Evolutionary conservation across 2,888 invertebrate genomes (phyloP).

Genomic region (Eupsilia transversa): DNA sequence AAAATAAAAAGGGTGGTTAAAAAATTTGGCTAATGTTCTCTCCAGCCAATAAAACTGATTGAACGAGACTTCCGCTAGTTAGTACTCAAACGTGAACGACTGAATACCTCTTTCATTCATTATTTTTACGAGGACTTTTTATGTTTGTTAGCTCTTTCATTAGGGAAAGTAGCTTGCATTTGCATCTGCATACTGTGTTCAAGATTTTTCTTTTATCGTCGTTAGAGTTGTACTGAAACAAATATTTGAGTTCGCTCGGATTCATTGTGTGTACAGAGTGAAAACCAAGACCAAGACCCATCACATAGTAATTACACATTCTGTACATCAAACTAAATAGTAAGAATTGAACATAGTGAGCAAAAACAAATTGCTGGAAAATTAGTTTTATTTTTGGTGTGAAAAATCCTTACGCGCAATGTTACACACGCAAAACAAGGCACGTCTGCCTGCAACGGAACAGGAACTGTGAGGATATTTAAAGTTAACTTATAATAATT

Average conservation of each 20-base stretch:
- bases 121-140: slow-evolving; percentile 35
- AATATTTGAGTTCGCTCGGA: not conserved
- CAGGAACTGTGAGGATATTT: no score
- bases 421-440: no score
- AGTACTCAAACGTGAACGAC: slow-evolving; percentile 19
- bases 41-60: slow-evolving; percentile 8
- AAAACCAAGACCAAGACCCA: not conserved
- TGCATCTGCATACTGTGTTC: not conserved
- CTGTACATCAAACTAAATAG: not conserved
- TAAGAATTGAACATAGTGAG: no score
- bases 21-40: not conserved
- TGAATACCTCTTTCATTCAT: slow-evolving; percentile 24
- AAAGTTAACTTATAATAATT: no score
- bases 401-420: no score
- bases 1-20: not conserved
- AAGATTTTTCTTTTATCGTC: slow-evolving; percentile 3
- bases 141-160: slow-evolving; percentile 32
- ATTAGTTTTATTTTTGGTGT: no score
- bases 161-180: slow-evolving; percentile 28
- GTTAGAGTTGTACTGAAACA: not conserved
- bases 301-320: not conserved
- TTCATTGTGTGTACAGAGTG: not conserved
- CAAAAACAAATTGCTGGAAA: no score
- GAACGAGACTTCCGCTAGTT: not conserved
- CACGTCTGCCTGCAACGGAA: no score